Evolutionary conservation across 2,113 vertebrate genomes (phyloP).

Genomic region (Lepus americanus): DNA sequence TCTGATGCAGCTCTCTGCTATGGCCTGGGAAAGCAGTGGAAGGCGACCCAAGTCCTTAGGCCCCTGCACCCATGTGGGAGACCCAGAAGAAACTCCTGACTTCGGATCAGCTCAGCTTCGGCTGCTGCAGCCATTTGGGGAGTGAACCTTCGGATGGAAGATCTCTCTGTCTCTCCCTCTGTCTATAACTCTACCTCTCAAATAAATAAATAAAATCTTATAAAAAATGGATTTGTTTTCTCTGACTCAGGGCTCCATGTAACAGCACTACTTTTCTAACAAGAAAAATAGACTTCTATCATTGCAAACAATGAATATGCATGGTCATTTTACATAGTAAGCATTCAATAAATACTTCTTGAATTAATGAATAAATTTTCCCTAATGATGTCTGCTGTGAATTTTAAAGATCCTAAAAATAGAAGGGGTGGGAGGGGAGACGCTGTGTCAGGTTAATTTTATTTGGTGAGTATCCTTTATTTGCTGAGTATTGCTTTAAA

Average conservation of each 20-base stretch:
- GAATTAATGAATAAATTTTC: conserved; percentile 65
- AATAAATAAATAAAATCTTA: not conserved
- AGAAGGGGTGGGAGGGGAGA: not conserved
- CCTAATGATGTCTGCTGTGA: conserved; percentile 30
- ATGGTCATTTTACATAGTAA: conserved; percentile 57
- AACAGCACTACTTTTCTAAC: conserved; percentile 36
- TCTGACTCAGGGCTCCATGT: conserved; percentile 13
- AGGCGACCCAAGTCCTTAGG: too few relatives aligned
- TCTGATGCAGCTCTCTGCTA: too few relatives aligned
- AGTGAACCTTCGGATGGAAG: too few relatives aligned
- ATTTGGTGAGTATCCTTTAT: not conserved
- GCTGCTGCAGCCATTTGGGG: too few relatives aligned
- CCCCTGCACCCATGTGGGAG: too few relatives aligned
- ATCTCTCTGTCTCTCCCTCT: too few relatives aligned
- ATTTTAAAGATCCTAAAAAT: conserved; percentile 61
- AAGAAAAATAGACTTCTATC: conserved; percentile 60
- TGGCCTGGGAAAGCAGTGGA: too few relatives aligned
- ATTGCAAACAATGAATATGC: conserved; percentile 59
- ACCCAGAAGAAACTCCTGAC: too few relatives aligned
- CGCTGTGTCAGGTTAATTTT: not conserved
- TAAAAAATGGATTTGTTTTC: conserved; percentile 51
- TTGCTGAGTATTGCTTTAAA: conserved; percentile 40
- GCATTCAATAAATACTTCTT: conserved; percentile 70
- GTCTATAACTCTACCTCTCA: too few relatives aligned
- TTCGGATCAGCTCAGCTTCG: too few relatives aligned